Evolutionary conservation across 2,113 vertebrate genomes (phyloP), one percentile per base, ranked within the genome.

Genomic region (Parus major): DNA sequence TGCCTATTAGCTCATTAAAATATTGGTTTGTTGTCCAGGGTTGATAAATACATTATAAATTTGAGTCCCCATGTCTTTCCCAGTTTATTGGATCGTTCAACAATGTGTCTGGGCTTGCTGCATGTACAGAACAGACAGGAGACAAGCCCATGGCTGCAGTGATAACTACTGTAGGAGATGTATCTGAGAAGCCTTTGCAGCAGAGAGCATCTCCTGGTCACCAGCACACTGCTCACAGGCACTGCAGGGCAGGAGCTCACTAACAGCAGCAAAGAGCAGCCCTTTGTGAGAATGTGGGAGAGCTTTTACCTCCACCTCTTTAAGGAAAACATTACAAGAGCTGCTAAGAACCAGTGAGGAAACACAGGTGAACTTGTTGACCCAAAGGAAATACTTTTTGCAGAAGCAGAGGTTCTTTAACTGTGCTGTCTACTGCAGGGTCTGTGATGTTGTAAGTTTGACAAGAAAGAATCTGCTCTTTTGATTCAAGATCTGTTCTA

Each of bases 251-350:
- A 63, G 59, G 33, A 72, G 13, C 36, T 80, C 28, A 12, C 53
- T 20, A 3, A 28, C 19, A 59, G 22, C 22, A 28, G 36, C 27
- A 23, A 0, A 27, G 36, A 64, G 15, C 27, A 65, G 61, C 95
- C 97, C 98, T 98, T 82, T 97, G 96, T 56, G 98, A 97, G 85
- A 98, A 97, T 33, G 97, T 90, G 5, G 98, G 97, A 31, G 97
- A 95, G 83, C 92, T 97, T 98, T 98, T 78, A 97, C 94, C 84
- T 98, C 97, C 55, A 97, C 91, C 47, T 98, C 90, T 14, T 91
- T 97, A 80, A 97, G 94, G 35, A 98, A 97, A 81, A 98, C 27
- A 0, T 95, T 97, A 55, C 97, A 98, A 39, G 96, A 98, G 75
- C 96, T 98, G 92, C 98, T 98, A 20, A 98, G 88, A 80, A 97